A percentile compares a stretch with the other conserved stretches of the same genome.
Evolutionary conservation across 2,888 invertebrate species (phyloP).

Genomic region (Apamea crenata): DNA sequence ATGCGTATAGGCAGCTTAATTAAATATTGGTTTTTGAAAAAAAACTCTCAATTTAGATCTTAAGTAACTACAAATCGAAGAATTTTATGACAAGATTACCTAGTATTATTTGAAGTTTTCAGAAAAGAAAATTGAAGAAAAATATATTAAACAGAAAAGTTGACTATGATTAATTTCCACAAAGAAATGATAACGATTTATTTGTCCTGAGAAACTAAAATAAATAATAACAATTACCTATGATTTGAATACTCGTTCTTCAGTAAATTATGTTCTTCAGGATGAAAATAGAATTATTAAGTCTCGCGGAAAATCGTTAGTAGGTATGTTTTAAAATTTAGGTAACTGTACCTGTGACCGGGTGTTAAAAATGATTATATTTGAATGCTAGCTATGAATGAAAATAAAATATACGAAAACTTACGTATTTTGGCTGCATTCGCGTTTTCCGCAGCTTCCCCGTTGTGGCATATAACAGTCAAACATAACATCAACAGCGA

Average conservation of each 20-base stretch:
- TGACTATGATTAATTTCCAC: background rate
- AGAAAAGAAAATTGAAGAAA: background rate
- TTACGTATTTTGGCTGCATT: slow-evolving; percentile 81
- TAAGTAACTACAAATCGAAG: background rate
- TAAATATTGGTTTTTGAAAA: background rate
- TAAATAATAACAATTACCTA: too few species aligned
- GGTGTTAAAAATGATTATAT: background rate
- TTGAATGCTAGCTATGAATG: background rate
- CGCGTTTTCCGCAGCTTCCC: slow-evolving; percentile 82
- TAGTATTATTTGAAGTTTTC: background rate
- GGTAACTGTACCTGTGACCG: background rate
- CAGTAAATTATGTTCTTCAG: background rate
- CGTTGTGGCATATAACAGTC: slow-evolving; percentile 79
- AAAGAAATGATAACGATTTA: too few species aligned
- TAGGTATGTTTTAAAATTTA: background rate
- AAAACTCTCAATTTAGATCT: background rate
- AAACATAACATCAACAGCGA: slow-evolving; percentile 82
- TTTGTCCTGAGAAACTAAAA: background rate
- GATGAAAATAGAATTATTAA: background rate
- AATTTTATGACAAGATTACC: background rate
- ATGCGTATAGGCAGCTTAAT: background rate
- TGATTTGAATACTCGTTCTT: too few species aligned
- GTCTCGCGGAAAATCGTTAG: background rate
- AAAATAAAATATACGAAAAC: slow-evolving; percentile 65
- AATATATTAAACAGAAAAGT: background rate